These are phyloP conservation scores for Smittia aterrima DNA, from an alignment of 2,888 invertebrate genomes.

Conservation along the genomic window DNA sequence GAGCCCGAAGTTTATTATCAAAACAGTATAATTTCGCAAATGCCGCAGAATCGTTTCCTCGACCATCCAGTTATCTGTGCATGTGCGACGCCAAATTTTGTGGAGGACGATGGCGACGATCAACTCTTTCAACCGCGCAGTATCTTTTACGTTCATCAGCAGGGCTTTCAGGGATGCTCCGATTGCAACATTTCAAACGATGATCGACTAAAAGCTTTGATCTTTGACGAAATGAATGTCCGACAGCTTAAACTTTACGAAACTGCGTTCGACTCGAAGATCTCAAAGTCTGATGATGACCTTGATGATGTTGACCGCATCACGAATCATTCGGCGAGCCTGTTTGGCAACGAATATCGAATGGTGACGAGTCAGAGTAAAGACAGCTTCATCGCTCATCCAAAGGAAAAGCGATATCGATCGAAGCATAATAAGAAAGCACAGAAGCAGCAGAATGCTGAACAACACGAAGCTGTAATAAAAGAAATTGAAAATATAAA, in stretches of 20 bases:
- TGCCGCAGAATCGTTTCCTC: constrained; percentile 69
- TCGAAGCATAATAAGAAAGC: constrained; percentile 36
- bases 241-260: constrained; percentile 78
- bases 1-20: constrained; percentile 49
- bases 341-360: constrained; percentile 36
- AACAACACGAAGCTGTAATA: constrained; percentile 52
- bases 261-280: constrained; percentile 86
- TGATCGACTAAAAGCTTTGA: constrained; percentile 33
- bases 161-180: constrained; percentile 59
- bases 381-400: constrained; percentile 37
- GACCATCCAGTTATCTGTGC: constrained; percentile 67
- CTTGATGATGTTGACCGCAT: constrained; percentile 78
- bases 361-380: constrained; percentile 41
- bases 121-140: constrained; percentile 63
- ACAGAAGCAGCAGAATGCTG: constrained; percentile 3
- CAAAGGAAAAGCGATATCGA: constrained; percentile 37
- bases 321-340: constrained; percentile 71
- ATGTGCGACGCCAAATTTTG: constrained; percentile 62
- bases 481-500: constrained; percentile 64
- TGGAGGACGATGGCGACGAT: constrained; percentile 63
- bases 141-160: constrained; percentile 68
- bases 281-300: constrained; percentile 75
- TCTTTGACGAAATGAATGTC: constrained; percentile 55
- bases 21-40: constrained; percentile 48
- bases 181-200: constrained; percentile 47